A percentile compares a stretch with the other conserved stretches of the same genome.
Evolutionary conservation across 2,797 vertebrate genomes (phyloP).

Genomic region (Myioborus melanocephalus): DNA sequence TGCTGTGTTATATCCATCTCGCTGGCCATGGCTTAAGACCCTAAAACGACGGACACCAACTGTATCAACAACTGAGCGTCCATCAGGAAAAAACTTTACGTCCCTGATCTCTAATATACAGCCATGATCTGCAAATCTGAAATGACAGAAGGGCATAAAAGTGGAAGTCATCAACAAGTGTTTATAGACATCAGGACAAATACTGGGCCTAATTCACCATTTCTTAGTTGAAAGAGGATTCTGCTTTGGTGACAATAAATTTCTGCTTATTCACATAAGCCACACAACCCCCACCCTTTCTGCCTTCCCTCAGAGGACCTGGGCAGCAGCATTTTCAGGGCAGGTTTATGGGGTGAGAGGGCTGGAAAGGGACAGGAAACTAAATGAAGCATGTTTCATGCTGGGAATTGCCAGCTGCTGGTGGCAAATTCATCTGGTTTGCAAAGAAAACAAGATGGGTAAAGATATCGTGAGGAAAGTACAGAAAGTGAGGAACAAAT

Average conservation of each 20-base stretch:
- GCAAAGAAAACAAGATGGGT: neutral
- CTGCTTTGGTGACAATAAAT: constrained; percentile 37
- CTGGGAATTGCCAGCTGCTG: neutral
- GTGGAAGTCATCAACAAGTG: constrained; percentile 59
- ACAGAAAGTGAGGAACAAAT: neutral
- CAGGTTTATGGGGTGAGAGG: neutral
- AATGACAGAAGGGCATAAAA: constrained; percentile 54
- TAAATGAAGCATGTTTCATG: neutral
- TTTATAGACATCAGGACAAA: constrained; percentile 62
- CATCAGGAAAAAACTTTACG: constrained; percentile 91
- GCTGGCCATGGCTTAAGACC: constrained; percentile 87
- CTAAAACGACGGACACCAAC: constrained; percentile 87
- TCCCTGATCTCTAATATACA: constrained; percentile 93
- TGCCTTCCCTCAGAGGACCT: constrained; percentile 11
- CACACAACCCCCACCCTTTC: constrained; percentile 57
- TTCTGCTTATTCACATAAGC: neutral
- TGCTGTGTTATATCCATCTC: constrained; percentile 91
- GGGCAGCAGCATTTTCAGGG: neutral
- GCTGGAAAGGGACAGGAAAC: neutral
- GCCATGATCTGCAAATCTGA: constrained; percentile 88
- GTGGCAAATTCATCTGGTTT: neutral
- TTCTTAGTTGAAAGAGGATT: constrained; percentile 17
- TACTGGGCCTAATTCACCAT: constrained; percentile 55
- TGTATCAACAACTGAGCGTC: constrained; percentile 89
- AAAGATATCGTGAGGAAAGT: neutral